Evolutionary conservation across 2,888 invertebrate genomes (phyloP).

Genomic region (Ptilodon capucinus): DNA sequence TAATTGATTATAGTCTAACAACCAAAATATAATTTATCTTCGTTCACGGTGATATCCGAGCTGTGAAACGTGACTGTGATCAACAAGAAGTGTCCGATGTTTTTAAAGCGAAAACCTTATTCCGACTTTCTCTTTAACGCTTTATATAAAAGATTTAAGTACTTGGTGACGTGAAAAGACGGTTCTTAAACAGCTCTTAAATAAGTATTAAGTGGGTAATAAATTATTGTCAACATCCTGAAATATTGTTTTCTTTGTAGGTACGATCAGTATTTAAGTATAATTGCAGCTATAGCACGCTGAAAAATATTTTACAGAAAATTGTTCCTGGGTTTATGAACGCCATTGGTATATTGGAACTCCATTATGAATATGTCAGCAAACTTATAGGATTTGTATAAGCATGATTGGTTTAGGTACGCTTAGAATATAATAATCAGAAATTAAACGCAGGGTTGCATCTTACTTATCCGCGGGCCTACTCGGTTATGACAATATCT

Average conservation of each 20-base stretch:
- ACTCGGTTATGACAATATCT: too few relatives aligned
- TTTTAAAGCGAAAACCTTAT: not conserved
- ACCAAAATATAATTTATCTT: not conserved
- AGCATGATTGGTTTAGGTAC: too few relatives aligned
- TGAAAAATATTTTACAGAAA: too few relatives aligned
- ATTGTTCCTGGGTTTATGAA: too few relatives aligned
- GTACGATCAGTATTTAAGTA: too few relatives aligned
- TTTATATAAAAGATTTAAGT: not conserved
- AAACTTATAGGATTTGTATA: too few relatives aligned
- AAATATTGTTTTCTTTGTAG: not conserved
- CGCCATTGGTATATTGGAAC: too few relatives aligned
- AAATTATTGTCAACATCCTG: not conserved
- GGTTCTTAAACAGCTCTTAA: not conserved
- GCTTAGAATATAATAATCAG: too few relatives aligned
- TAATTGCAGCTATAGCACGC: too few relatives aligned
- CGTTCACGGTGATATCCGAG: not conserved
- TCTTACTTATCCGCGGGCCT: too few relatives aligned
- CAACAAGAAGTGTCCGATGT: not conserved
- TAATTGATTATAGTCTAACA: not conserved
- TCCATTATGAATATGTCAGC: too few relatives aligned
- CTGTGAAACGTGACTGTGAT: not conserved
- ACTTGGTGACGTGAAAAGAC: not conserved
- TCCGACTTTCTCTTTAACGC: not conserved
- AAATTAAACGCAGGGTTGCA: too few relatives aligned
- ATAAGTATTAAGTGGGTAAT: not conserved